Evolutionary conservation across 2,113 vertebrate species (phyloP).

Genomic region (Pelusios castaneus): DNA sequence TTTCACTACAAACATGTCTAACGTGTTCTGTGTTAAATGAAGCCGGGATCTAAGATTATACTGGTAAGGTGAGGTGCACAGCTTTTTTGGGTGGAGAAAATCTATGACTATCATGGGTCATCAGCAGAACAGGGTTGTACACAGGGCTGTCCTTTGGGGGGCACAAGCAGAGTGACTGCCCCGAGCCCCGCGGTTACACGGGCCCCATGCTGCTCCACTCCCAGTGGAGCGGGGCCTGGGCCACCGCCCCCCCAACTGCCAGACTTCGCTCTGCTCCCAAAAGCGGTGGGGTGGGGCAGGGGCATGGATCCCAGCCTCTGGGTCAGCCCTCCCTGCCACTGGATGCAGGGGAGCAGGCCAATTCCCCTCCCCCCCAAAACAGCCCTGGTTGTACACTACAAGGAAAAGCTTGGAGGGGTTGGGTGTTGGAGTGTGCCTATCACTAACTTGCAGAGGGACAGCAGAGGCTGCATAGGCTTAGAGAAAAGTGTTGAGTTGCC

Average conservation of each 20-base stretch:
- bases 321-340: no score
- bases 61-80: not conserved
- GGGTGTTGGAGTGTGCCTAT: not conserved
- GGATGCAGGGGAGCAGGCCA: no score
- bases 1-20: not conserved
- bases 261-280: no score
- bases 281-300: no score
- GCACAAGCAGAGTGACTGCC: no score
- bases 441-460: not conserved
- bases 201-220: no score
- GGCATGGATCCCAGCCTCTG: no score
- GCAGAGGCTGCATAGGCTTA: not conserved
- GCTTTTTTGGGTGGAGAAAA: not conserved
- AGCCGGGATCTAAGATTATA: not conserved
- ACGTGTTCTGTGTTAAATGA: not conserved
- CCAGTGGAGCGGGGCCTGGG: no score
- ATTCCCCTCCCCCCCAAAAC: no score
- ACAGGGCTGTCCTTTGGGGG: no score
- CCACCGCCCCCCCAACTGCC: no score
- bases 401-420: not conserved
- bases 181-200: no score
- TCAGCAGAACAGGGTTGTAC: not conserved
- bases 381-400: not conserved
- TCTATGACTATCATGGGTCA: not conserved
- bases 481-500: not conserved